Evolutionary conservation across 1,140 invertebrate genomes (phyloP), one percentile per base, ranked within the genome.

Genomic region (Drosophila repleta): DNA sequence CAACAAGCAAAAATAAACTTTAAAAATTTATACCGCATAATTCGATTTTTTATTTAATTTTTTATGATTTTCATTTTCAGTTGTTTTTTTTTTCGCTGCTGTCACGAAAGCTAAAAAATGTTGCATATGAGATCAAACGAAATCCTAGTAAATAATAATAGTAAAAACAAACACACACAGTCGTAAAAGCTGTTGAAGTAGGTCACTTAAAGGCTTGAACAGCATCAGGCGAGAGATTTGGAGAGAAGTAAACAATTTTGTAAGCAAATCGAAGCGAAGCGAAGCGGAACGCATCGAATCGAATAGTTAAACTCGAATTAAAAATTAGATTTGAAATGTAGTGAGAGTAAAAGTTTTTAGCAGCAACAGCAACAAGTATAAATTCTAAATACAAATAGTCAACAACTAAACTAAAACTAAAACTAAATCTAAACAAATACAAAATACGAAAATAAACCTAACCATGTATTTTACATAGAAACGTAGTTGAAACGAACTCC

Each of bases 391-490:
- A 71, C 39, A 61, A 70, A 65, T 73, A 73, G 56, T 61, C 51
- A 48, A 56, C 24, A 57, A 74, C 49, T 63, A 63, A 74, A 56
- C 66, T 63, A 10, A 13, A 32, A 29, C 29, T 29, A 56, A 26
- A 63, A 74, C 51, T 64, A 64, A 74, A 57, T 26, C 66, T 63
- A 10, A 17, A 35, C 11, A 7, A 29, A 29, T 8, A 6, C 7
- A 70, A 70, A 45, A 55, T 61, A 58, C 60, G 41, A 69, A 65
- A 60, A 72, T 70, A 79, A 75, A 76, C 65, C 75, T 83, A 71
- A 82, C 62, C 79, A 79, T 74, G 71, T 83, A 83, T 83, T 83
- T 83, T 83, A 83, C 71, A 76, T 83, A 82, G 80, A n/a, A 56
- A 75, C 58, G 79, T 83, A 83, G 79, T 17, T n/a, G 48, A 60